A percentile compares a stretch with the other conserved stretches of the same genome.
These are phyloP conservation scores for Prenolepis imparis DNA, from an alignment of 2,888 invertebrate genomes.

Conservation along the genomic window DNA sequence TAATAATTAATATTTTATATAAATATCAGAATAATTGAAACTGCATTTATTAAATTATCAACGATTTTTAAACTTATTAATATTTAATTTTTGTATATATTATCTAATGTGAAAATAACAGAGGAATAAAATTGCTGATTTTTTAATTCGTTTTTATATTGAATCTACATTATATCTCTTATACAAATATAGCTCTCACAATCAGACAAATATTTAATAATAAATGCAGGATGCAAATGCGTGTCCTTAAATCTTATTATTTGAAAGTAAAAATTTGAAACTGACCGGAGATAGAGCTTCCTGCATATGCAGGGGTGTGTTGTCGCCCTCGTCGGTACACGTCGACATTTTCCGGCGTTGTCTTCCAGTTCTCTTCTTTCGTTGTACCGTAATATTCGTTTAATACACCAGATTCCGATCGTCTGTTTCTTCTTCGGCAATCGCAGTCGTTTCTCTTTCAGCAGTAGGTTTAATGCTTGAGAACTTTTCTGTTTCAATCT, in stretches of 20 bases:
- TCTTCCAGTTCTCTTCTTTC: constrained; percentile 70
- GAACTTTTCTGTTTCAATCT: constrained; percentile 48
- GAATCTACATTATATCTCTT: not conserved
- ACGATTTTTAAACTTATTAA: not conserved
- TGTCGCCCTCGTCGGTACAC: constrained; percentile 85
- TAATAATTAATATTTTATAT: not conserved
- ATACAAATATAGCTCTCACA: not conserved
- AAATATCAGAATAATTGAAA: not conserved
- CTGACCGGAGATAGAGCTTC: constrained; percentile 85
- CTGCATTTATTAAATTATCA: not conserved
- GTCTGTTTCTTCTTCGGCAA: not conserved
- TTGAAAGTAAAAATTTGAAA: constrained; percentile 44
- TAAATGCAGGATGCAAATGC: not conserved
- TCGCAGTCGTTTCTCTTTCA: constrained; percentile 3
- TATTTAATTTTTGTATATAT: not conserved
- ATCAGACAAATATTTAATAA: not conserved
- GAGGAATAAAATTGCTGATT: not conserved
- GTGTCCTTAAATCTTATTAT: not conserved
- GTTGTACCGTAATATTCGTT: constrained; percentile 66
- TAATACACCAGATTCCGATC: constrained; percentile 15
- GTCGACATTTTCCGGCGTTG: constrained; percentile 83
- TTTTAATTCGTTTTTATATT: not conserved
- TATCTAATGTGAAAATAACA: not conserved
- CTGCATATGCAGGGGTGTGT: constrained; percentile 84
- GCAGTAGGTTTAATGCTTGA: not conserved